Evolutionary conservation across 2,113 vertebrate genomes (phyloP).

Genomic region (Caretta caretta): DNA sequence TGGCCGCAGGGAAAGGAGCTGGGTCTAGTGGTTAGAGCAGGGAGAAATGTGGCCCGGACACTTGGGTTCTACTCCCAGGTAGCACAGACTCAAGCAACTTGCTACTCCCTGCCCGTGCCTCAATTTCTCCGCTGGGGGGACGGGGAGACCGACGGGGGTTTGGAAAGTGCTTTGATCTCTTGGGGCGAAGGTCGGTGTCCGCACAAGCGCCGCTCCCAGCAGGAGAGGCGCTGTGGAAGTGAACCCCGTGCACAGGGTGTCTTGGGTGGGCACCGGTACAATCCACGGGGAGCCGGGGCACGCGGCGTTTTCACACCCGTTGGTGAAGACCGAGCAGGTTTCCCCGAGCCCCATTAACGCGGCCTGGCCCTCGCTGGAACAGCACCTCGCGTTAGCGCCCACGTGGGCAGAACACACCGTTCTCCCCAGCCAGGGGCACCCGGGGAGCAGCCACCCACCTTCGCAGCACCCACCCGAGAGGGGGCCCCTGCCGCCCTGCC

Average conservation of each 20-base stretch:
- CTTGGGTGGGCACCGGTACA: no score
- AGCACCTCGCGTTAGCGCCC: no score
- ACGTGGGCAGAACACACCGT: background rate
- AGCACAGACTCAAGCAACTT: background rate
- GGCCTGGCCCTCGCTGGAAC: no score
- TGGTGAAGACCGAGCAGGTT: no score
- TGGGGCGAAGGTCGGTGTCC: no score
- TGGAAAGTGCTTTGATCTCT: background rate
- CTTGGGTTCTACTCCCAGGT: background rate
- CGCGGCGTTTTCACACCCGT: background rate
- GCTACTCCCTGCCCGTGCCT: background rate
- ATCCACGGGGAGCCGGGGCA: background rate
- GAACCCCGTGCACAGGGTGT: no score
- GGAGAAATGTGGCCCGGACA: background rate
- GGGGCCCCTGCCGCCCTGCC: background rate
- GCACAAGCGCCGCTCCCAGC: no score
- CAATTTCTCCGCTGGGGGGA: background rate
- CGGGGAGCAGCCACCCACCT: background rate
- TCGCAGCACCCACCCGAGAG: background rate
- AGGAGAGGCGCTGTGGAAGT: no score
- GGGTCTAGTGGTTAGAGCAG: background rate
- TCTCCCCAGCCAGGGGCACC: background rate
- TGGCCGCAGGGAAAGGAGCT: background rate
- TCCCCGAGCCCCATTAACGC: no score
- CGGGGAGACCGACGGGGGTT: no score